phyloP scores from a whole-genome alignment of 2,113 vertebrate species.

The Grus americana region DNA sequence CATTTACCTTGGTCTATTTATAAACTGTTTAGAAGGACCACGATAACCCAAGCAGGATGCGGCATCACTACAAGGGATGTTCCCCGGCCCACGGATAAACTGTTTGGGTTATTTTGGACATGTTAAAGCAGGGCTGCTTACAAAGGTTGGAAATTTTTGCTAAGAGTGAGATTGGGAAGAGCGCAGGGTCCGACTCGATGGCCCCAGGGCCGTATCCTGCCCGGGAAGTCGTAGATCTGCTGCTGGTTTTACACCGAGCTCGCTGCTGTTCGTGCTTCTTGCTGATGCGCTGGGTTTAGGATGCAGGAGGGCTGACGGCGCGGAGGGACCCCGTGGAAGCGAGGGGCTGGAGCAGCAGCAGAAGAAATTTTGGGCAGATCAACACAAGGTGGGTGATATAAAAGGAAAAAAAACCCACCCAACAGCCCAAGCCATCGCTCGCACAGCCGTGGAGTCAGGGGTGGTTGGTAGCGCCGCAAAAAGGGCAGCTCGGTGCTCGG shows the following conservation, averaged over 20 bases:
- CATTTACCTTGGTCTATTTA: slow-evolving; percentile 26
- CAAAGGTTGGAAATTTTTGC: neutral
- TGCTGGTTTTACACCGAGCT: neutral
- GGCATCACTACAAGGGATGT: neutral
- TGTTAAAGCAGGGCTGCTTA: neutral
- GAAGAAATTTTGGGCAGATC: neutral
- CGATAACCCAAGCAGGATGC: slow-evolving; percentile 14
- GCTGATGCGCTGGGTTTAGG: neutral
- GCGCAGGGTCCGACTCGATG: accelerated
- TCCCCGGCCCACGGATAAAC: slow-evolving; percentile 17
- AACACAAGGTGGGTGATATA: neutral
- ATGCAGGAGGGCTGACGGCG: neutral
- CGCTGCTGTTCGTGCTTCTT: neutral
- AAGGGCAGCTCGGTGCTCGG: neutral
- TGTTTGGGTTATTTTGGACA: slow-evolving; percentile 28
- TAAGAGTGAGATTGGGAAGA: neutral
- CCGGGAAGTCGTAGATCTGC: neutral
- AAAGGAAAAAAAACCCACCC: neutral
- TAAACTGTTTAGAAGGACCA: slow-evolving; percentile 56
- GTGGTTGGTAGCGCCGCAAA: neutral
- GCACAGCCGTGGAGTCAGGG: accelerated
- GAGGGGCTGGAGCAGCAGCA: neutral
- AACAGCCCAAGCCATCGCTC: neutral
- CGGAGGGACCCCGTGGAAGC: accelerated
- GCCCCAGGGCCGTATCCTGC: neutral